Evolutionary conservation across 2,888 invertebrate species (phyloP), one percentile per base, ranked within the genome.

Genomic region (Caenorhabditis sulstoni): DNA sequence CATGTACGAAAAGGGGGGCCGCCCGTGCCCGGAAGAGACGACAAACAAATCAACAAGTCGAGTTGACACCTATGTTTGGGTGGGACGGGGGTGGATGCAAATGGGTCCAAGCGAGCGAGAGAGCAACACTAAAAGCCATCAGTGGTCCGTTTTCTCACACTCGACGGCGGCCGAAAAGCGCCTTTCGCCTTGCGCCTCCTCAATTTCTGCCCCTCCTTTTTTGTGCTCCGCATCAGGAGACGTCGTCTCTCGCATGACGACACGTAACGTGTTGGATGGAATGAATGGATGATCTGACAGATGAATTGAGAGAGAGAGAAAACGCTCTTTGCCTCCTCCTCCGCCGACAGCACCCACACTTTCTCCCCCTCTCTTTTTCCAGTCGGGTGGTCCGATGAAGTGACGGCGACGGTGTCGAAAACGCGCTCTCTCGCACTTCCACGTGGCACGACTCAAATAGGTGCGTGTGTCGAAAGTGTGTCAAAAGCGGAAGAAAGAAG

Each of bases 81-180:
- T 29, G 29, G 29, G 29, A 29, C 7, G 62, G 55, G 71, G 70
- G 71, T 71, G 71, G 71, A 70, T 70, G 70, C 70, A 70, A 70
- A 70, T 62, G 62, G 53, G 61, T 53, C 55, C 23, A 18, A 45
- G 50, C 20, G 37, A 18, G 59, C 22, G 58, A 29, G 7, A 29
- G 29, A 29, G 29, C 29, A 29, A 29, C 71, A 71, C 74, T 74
- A 65, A 66, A 74, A 74, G 65, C 66, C 74, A 74, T 74, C 74
- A 65, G 74, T 73, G 62, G 71, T 55, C 70, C 70, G 70, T 70
- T 71, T 71, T 71, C 71, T 71, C 74, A 74, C 74, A 66, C 66
- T 65, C 23, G 23, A 1, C 50, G 12, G 14, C 52, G 14, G 23
- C 20, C 29, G 29, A 29, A 29, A 29, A 29, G 29, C 29, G 22